Conservation (phyloP, 2,113 vertebrate species). For the Grallaria varia region DNA sequence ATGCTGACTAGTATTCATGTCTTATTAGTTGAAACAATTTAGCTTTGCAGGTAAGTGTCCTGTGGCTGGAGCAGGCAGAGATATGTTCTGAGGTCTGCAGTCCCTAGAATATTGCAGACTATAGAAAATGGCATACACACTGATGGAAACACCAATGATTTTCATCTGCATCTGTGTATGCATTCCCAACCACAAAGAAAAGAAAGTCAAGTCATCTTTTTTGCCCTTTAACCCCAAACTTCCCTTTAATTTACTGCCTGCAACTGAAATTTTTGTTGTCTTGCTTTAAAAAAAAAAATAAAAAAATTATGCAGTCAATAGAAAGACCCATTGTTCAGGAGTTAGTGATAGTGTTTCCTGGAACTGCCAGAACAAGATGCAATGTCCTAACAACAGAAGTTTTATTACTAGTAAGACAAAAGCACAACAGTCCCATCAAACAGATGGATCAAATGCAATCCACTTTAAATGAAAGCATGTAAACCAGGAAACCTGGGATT, state of each 20-base stretch:
- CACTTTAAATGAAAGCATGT: background rate
- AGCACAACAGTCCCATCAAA: background rate
- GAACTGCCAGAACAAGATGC: background rate
- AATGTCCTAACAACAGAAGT: background rate
- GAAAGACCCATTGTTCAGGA: background rate
- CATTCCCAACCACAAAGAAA: background rate
- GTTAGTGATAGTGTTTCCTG: background rate
- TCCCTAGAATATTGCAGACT: background rate
- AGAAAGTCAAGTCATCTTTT: background rate
- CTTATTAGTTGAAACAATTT: background rate
- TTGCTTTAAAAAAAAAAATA: background rate
- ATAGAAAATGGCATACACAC: background rate
- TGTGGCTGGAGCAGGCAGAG: background rate
- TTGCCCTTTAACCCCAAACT: background rate
- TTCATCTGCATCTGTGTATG: background rate
- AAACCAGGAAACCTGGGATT: background rate
- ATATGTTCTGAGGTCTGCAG: background rate
- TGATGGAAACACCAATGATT: background rate
- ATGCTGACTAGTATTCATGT: background rate
- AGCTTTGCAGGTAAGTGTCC: background rate
- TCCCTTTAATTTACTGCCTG: background rate
- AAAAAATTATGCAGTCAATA: background rate
- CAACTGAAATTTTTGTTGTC: background rate
- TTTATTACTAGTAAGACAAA: conserved; percentile 1
- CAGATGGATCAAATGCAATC: background rate